Base-by-base conservation (phyloP, 2,797 vertebrate species). In the Lepus oiostolus region DNA sequence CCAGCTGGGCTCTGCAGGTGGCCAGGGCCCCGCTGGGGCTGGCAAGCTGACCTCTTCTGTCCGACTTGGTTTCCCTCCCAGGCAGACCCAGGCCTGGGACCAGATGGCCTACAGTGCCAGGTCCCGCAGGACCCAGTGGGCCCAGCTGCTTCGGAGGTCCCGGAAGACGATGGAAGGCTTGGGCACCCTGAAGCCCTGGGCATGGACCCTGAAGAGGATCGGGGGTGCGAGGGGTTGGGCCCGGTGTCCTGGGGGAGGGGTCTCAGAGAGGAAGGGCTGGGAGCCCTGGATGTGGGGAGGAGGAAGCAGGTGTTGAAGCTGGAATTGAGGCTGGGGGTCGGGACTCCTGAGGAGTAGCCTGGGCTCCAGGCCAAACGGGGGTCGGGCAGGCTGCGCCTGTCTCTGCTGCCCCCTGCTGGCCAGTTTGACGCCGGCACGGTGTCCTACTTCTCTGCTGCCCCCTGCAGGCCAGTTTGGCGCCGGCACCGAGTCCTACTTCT, bases 341-440 rank as follows among this genome's bases (percentile, higher is more conserved):
- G 28, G 19, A 19, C 8, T 13, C 21, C 32, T 4, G n/a, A 16
- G 28, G 30, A 32, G 42, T 67, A 54, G 42, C 42, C 42, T 42
- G 42, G 42, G 42, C 42, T 42, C 42, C 42, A 42, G 42, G 7
- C 42, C 42, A 42, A 42, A 42, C 42, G 7, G 42, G 42, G 42
- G 42, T 42, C 42, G 42, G 42, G 42, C 42, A 8, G 42, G 7
- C 42, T 42, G 42, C 42, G 42, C 42, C 42, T 42, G 42, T 84
- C 70, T 85, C 87, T 93, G 67, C 89, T 90, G n/a, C 94, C 47
- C 80, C 22, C 75, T 94, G 52, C 97, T 99, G 99, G 99, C 26
- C 98, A 99, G 96, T 99, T 99, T 77, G 99, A 99, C 35, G 98
- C 98, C 1, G 99, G 99, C 21, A 99, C 99, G 35, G 97, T 98